Conservation (phyloP, 2,113 vertebrate genomes). For the Centropus unirufus region DNA sequence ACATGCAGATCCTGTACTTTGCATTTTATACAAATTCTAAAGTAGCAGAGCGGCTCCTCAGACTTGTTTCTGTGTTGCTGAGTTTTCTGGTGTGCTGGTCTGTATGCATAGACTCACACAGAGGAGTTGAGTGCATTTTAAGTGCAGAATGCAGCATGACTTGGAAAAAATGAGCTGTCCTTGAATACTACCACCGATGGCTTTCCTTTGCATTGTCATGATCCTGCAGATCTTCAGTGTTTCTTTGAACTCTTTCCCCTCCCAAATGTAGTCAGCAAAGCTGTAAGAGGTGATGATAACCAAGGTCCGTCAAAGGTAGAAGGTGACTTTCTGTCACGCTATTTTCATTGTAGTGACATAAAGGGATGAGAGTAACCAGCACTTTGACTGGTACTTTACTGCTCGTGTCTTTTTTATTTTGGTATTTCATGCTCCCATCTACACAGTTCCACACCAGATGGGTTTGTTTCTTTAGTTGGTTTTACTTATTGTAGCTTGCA, state of each 20-base stretch:
- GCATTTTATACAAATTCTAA: not conserved
- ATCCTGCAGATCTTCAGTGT: not conserved
- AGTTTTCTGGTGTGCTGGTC: not conserved
- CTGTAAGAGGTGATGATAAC: not conserved
- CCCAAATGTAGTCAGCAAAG: not conserved
- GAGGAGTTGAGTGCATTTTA: not conserved
- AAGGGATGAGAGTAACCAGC: not conserved
- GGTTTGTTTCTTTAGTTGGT: not conserved
- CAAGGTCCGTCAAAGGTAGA: not conserved
- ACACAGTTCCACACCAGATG: not conserved
- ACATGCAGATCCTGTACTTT: not conserved
- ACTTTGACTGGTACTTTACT: not conserved
- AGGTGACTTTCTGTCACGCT: accelerated
- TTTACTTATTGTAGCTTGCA: not conserved
- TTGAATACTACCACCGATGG: not conserved
- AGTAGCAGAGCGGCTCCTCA: accelerated
- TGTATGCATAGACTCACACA: not conserved
- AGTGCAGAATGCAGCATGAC: not conserved
- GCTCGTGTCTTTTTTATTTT: not conserved
- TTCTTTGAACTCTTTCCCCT: not conserved
- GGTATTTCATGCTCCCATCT: not conserved
- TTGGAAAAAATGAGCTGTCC: not conserved
- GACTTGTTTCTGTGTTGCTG: not conserved
- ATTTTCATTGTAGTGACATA: not conserved
- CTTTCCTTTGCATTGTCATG: not conserved